Evolutionary conservation across 2,113 vertebrate species (phyloP).

Genomic region (Ptilorrhoa leucosticta): DNA sequence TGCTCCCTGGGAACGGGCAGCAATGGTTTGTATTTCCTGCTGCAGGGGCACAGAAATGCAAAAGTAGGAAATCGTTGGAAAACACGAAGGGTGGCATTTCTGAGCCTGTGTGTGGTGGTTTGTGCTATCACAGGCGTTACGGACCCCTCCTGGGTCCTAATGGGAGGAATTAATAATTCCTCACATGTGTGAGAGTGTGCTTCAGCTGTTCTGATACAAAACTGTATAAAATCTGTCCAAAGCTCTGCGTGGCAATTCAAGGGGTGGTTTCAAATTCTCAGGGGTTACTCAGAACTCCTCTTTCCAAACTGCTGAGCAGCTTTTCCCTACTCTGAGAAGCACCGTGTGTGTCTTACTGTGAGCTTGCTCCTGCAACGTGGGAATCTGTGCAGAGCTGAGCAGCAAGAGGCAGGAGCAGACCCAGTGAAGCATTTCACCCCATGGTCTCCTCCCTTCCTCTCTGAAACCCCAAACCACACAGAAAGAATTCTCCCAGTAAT

Average conservation of each 20-base stretch:
- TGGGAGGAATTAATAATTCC: not conserved
- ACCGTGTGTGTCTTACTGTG: fast-evolving
- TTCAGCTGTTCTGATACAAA: not conserved
- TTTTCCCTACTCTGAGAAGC: not conserved
- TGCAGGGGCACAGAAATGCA: not conserved
- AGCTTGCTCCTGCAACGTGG: not conserved
- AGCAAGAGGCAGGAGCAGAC: not conserved
- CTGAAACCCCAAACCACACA: not conserved
- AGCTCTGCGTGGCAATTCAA: not conserved
- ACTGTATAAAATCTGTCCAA: not conserved
- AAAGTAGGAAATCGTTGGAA: not conserved
- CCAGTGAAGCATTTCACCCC: not conserved
- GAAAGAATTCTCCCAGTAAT: not conserved
- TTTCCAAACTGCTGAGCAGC: not conserved
- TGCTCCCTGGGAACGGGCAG: not conserved
- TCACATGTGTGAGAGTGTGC: not conserved
- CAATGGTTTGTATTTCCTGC: not conserved
- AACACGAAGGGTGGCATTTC: not conserved
- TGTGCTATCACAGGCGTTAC: fast-evolving
- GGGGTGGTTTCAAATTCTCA: not conserved
- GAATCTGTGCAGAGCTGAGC: not conserved
- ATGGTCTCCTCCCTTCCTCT: not conserved
- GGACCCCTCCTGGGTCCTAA: not conserved
- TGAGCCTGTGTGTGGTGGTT: not conserved
- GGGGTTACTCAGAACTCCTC: not conserved